Conservation (phyloP, 2,113 vertebrate species). For the Python bivittatus region DNA sequence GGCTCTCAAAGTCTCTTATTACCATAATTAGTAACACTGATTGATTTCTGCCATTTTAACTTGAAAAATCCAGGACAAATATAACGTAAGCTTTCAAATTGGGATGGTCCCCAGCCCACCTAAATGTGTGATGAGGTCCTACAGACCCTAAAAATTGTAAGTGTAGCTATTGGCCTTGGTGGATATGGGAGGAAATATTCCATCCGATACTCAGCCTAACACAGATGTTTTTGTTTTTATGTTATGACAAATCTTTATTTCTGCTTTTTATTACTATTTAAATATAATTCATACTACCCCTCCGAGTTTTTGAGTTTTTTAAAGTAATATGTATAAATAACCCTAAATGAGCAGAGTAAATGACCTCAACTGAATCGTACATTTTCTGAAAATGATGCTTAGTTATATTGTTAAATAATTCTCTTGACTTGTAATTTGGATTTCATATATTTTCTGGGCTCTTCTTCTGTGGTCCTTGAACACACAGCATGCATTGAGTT, state of each 20-base stretch:
- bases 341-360: background rate
- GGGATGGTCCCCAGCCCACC: background rate
- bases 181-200: background rate
- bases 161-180: background rate
- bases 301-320: background rate
- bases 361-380: background rate
- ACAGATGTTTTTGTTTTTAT: background rate
- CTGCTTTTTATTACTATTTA: background rate
- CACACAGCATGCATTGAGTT: conserved; percentile 2
- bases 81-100: background rate
- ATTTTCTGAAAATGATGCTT: background rate
- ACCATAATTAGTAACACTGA: background rate
- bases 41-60: background rate
- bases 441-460: background rate
- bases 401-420: background rate
- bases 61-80: background rate
- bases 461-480: conserved; percentile 12
- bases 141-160: background rate
- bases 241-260: background rate
- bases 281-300: background rate
- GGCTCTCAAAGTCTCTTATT: background rate
- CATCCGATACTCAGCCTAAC: background rate
- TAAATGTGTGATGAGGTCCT: background rate
- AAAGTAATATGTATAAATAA: background rate
- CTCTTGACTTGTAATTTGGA: background rate